These are phyloP conservation scores for Gulo gulo DNA, from an alignment of 2,113 vertebrate genomes.

Conservation along the genomic window DNA sequence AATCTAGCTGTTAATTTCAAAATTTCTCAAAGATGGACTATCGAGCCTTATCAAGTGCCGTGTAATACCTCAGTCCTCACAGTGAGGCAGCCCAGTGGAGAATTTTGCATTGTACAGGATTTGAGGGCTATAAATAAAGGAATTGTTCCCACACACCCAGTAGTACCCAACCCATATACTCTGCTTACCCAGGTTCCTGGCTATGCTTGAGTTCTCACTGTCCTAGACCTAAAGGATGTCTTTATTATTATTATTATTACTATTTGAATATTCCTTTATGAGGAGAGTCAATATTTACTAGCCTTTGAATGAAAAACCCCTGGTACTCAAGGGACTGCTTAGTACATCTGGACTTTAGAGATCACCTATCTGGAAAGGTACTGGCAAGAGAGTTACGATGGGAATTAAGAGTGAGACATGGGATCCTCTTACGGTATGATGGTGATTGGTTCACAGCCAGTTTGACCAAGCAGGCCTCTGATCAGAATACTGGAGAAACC, in stretches of 20 bases:
- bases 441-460: not conserved
- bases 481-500: not conserved
- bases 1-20: not conserved
- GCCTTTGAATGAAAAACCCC: not conserved
- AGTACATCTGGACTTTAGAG: not conserved
- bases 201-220: not conserved
- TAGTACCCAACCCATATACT: not conserved
- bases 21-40: not conserved
- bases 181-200: not conserved
- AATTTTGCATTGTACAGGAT: not conserved
- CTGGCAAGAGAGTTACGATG: not conserved
- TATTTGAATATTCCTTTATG: not conserved
- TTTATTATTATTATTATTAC: not conserved
- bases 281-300: not conserved
- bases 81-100: not conserved
- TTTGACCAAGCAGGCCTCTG: not conserved
- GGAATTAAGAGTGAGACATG: not conserved
- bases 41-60: not conserved
- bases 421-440: not conserved
- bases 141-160: not conserved
- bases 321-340: not conserved
- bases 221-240: not conserved
- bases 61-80: not conserved
- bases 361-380: not conserved
- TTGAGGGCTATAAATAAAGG: not conserved